Evolutionary conservation across 1,140 invertebrate species (phyloP), one percentile per base, ranked within the genome.

Genomic region (Araneus ventricosus): DNA sequence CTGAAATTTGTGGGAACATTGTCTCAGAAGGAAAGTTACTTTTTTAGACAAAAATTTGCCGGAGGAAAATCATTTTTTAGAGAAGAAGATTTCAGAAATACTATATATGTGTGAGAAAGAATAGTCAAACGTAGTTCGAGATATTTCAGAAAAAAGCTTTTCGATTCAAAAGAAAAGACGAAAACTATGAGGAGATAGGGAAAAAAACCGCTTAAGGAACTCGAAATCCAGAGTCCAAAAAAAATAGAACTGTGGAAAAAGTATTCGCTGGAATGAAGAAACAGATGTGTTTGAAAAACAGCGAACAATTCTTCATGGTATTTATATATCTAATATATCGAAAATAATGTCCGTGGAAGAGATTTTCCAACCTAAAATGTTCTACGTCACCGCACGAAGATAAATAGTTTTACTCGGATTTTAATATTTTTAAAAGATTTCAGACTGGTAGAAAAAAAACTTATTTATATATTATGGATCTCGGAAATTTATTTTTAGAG

Each of bases 81-180:
- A 70, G 67, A 70, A 67, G 67, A 70, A 67, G 67, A 75, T 75
- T 34, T 75, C 10, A 34, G 34, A 34, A 75, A 30, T 75, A 30
- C 30, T 75, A 75, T 34, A 75, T 5, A 27, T 75, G 10, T 34
- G 34, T 4, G 34, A 75, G 34, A 37, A 17, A 75, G 34, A 17
- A 75, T 27, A 34, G 20, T 27, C 30, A 8, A 7, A 10, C 0
- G 30, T 7, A 20, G 17, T 37, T 30, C 6, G 8, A 20, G 30
- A 75, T 34, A 20, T 75, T 75, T 75, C 30, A 34, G 8, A 75
- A 75, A 67, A 75, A 17, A 75, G 30, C 17, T 75, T 34, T 24
- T 3, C 14, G 63, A 27, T 52, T 52, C 17, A 7, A 63, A 63
- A 63, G 59, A 75, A 20, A 34, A 8, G 70, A 4, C 17, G 30